Base-by-base conservation (phyloP, 1,140 invertebrate genomes). In the Drosophila bocqueti region DNA sequence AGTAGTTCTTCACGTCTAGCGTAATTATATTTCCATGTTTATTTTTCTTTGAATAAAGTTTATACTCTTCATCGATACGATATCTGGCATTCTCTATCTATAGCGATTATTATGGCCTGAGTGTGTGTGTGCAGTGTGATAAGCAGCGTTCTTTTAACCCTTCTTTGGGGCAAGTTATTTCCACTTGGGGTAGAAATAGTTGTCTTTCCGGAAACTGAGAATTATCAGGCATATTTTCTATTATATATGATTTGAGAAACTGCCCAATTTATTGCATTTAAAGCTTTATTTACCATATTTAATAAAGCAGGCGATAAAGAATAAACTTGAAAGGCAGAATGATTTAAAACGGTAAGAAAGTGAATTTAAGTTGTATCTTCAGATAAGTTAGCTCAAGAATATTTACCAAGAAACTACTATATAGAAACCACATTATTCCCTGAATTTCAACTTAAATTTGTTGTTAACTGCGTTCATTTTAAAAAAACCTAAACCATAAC, bases 1-100 rank as follows among this genome's bases (percentile, higher is more conserved):
- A 16, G 57, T 65, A 65, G 63, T 45, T 62, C 40, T 62, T 45
- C 40, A 62, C 59, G 38, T 38, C 31, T 60, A 73, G 55, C 36
- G n/a, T 60, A 73, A 58, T 61, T 72, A 21, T 67, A 46, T 38
- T 63, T 13, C 43, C 24, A 50, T 58, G 61, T 76, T 64, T 60
- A 24, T 38, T 66, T 67, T 52, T 34, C 55, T 59, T 67, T 54
- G 49, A 76, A 76, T 76, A 76, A 76, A 66, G 43, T 73, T 73
- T 31, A 43, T 42, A 47, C 16, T 34, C 36, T 43, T 43, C 21
- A 45, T 13, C 29, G 11, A 60, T 11, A 11, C 29, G n/a, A 2
- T 36, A 21, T 26, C 11, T 66, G 26, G 36, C 8, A 13, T 5
- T 4, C 16, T 8, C 24, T 34, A 47, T 69, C 65, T 47, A 31